Evolutionary conservation across 2,888 invertebrate genomes (phyloP).

Genomic region (Limnephilus rhombicus): DNA sequence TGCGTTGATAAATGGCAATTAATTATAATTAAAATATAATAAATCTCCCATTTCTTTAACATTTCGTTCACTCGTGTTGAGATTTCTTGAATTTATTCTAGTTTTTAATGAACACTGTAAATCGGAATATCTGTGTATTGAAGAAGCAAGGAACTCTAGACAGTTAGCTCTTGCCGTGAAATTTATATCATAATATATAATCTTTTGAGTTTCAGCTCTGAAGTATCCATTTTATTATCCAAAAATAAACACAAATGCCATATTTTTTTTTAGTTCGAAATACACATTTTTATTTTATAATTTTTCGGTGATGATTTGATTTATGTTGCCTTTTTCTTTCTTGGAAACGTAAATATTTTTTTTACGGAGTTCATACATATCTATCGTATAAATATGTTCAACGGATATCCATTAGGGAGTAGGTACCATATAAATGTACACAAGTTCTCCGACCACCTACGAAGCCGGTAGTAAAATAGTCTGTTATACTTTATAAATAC

Average conservation of each 20-base stretch:
- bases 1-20: background rate
- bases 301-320: too few species aligned
- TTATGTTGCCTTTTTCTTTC: background rate
- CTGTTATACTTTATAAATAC: background rate
- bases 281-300: too few species aligned
- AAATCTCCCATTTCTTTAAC: background rate
- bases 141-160: background rate
- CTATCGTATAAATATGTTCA: too few species aligned
- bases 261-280: too few species aligned
- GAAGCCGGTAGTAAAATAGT: background rate
- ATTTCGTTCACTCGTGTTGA: background rate
- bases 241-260: background rate
- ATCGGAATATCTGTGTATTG: too few species aligned
- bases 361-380: background rate
- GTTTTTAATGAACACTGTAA: too few species aligned
- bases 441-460: background rate
- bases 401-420: background rate
- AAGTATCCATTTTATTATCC: too few species aligned
- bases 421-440: background rate
- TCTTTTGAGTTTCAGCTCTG: too few species aligned
- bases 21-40: background rate
- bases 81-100: background rate
- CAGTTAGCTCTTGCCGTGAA: background rate
- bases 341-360: background rate
- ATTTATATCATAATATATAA: too few species aligned